A percentile compares a stretch with the other conserved stretches of the same genome.
phyloP scores from a whole-genome alignment of 2,888 invertebrate species.

The Nomada goodeniana region DNA sequence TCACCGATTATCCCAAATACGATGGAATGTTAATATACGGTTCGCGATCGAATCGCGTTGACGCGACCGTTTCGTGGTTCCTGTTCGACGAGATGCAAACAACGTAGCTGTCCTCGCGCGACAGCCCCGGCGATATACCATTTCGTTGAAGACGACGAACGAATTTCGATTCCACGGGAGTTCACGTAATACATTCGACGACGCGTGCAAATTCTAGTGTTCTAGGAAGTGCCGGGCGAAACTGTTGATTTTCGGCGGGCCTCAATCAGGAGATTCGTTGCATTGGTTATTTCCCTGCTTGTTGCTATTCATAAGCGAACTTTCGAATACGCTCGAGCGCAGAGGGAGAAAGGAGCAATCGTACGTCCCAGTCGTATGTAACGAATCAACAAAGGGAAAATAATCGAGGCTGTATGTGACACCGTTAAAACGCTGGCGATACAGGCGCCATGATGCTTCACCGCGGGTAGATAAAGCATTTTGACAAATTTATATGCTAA shows the following conservation, averaged over 20 bases:
- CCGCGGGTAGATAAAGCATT: slow-evolving; percentile 47
- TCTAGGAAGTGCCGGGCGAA: slow-evolving; percentile 5
- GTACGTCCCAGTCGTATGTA: slow-evolving; percentile 5
- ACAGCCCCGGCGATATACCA: slow-evolving; percentile 21
- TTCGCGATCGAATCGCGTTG: not conserved
- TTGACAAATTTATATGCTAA: slow-evolving; percentile 72
- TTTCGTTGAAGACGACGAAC: slow-evolving; percentile 13
- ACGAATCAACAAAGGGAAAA: slow-evolving; percentile 47
- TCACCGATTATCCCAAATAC: slow-evolving; percentile 16
- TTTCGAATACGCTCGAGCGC: not conserved
- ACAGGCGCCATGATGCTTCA: not conserved
- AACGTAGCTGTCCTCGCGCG: not conserved
- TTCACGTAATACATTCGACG: slow-evolving; percentile 2
- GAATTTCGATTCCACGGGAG: not conserved
- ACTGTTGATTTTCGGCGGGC: slow-evolving; percentile 11
- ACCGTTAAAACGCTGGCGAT: slow-evolving; percentile 23
- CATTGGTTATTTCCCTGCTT: slow-evolving; percentile 23
- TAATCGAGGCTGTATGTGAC: slow-evolving; percentile 12
- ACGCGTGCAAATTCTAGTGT: not conserved
- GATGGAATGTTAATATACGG: not conserved
- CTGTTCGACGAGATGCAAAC: not conserved
- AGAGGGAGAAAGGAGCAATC: slow-evolving; percentile 2
- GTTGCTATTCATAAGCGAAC: slow-evolving; percentile 38
- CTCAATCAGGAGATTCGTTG: slow-evolving; percentile 13
- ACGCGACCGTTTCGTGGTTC: not conserved